phyloP scores from a whole-genome alignment of 2,888 invertebrate genomes.

The Campaea margaritaria region DNA sequence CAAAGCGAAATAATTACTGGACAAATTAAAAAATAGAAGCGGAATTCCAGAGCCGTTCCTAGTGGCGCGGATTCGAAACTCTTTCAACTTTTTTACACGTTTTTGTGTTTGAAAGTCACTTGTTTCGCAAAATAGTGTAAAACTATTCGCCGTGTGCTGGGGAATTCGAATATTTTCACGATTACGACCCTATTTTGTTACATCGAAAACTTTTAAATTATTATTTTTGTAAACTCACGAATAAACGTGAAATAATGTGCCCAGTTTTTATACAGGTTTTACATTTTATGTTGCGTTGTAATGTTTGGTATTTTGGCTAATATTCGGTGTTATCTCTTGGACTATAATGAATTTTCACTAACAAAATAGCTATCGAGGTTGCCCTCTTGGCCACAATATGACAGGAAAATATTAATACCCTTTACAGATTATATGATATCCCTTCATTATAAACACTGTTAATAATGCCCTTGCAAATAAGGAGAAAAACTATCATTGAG shows the following conservation, averaged over 20 bases:
- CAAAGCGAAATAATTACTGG: slow-evolving; percentile 48
- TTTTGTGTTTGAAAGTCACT: slow-evolving; percentile 16
- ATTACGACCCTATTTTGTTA: background rate
- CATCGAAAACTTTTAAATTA: no score
- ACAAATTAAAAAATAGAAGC: slow-evolving; percentile 46
- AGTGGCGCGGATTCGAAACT: slow-evolving; percentile 43
- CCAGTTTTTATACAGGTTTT: no score
- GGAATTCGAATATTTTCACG: slow-evolving; percentile 1
- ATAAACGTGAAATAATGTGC: no score
- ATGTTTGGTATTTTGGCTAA: no score
- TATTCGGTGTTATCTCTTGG: no score
- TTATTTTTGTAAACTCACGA: no score
- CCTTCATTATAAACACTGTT: background rate
- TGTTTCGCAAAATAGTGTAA: slow-evolving; percentile 7
- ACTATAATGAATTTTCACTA: no score
- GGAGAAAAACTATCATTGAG: slow-evolving; percentile 29
- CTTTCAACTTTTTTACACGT: slow-evolving; percentile 30
- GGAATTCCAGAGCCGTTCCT: slow-evolving; percentile 35
- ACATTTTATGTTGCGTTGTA: no score
- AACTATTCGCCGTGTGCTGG: background rate
- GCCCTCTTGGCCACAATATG: no score
- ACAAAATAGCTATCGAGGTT: no score
- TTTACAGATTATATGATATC: no score
- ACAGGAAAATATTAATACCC: no score
- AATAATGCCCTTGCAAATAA: background rate